Percentiles rank a stretch among this genome's conserved stretches.
Conservation (phyloP, 2,888 invertebrate genomes). For the Diachrysia chrysitis region DNA sequence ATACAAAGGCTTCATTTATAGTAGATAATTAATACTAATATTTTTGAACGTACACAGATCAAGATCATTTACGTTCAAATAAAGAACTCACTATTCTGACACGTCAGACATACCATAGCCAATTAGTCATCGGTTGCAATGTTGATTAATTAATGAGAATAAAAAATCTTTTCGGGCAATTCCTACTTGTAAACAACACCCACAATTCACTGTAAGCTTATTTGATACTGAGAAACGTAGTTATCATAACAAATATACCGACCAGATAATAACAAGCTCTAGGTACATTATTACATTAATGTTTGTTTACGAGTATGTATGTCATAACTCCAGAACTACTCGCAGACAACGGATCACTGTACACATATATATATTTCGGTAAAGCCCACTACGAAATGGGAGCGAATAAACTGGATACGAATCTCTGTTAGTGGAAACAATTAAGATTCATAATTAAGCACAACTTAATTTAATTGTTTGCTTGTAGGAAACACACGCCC, state of each 20-base stretch:
- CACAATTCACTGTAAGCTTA: conserved; percentile 45
- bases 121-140: conserved; percentile 19
- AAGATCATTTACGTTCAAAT: background rate
- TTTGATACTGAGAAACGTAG: conserved; percentile 37
- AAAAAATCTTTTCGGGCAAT: conserved; percentile 35
- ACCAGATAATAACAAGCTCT: conserved; percentile 17
- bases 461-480: background rate
- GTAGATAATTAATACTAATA: background rate
- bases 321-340: background rate
- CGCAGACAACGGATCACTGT: background rate
- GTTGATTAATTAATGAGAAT: conserved; percentile 16
- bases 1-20: background rate
- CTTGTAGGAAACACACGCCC: conserved; percentile 4
- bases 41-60: background rate
- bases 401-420: background rate
- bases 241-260: conserved; percentile 48
- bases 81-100: background rate
- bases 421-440: background rate
- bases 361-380: background rate
- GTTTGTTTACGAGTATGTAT: background rate
- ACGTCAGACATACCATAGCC: conserved; percentile 1
- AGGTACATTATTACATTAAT: background rate
- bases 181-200: conserved; percentile 44
- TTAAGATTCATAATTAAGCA: background rate
- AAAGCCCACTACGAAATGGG: background rate